phyloP scores from a whole-genome alignment of 2,113 vertebrate genomes.

The Sarotherodon lohbergeri region DNA sequence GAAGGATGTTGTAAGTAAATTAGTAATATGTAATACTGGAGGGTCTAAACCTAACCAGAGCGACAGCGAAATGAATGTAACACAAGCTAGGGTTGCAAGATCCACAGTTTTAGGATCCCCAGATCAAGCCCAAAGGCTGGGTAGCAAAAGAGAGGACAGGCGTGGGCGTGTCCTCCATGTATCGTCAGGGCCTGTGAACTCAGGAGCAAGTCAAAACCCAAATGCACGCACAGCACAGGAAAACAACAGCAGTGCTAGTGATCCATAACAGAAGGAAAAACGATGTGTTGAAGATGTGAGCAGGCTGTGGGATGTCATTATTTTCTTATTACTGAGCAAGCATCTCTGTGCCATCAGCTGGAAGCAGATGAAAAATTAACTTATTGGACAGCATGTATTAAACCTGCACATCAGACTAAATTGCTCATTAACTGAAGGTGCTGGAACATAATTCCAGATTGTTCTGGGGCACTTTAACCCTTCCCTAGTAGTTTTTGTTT shows the following conservation, averaged over 20 bases:
- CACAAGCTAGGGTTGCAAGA: not conserved
- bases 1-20: not conserved
- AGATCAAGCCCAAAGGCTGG: not conserved
- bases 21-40: not conserved
- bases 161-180: not conserved
- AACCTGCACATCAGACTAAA: not conserved
- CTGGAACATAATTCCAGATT: not conserved
- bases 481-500: not conserved
- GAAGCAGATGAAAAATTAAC: not conserved
- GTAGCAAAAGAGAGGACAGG: accelerated
- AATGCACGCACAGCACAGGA: not conserved
- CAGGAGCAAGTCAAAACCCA: not conserved
- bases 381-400: not conserved
- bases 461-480: not conserved
- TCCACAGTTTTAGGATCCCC: not conserved
- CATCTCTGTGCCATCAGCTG: not conserved
- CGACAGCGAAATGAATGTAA: not conserved
- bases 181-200: not conserved
- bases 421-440: not conserved
- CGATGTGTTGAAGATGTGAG: not conserved
- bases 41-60: not conserved
- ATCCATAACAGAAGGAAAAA: not conserved
- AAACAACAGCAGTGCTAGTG: not conserved
- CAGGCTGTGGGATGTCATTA: not conserved
- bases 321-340: not conserved